These are phyloP conservation scores for Drosophila tripunctata DNA, from an alignment of 2,888 invertebrate genomes.

Conservation along the genomic window DNA sequence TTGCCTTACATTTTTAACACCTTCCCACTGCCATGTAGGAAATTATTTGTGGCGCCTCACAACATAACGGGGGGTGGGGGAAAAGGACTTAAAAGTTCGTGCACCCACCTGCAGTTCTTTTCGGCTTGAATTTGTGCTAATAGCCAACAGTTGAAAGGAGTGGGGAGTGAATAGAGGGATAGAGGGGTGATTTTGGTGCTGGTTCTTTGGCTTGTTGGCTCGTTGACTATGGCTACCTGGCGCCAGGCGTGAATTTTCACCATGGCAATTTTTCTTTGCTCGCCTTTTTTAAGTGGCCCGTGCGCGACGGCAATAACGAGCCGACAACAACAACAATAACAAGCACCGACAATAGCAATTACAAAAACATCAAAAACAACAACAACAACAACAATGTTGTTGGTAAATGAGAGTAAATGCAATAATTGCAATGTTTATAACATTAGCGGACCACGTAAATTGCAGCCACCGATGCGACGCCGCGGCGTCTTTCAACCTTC, in stretches of 20 bases:
- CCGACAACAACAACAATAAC: slow-evolving; percentile 33
- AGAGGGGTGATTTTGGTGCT: neutral
- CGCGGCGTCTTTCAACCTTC: slow-evolving; percentile 30
- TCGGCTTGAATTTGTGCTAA: slow-evolving; percentile 33
- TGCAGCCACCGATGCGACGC: slow-evolving; percentile 63
- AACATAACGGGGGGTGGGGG: neutral
- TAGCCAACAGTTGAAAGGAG: slow-evolving; percentile 39
- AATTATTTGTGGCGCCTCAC: slow-evolving; percentile 62
- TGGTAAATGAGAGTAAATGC: slow-evolving; percentile 80
- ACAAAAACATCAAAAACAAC: slow-evolving; percentile 26
- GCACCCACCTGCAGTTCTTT: neutral
- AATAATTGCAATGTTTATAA: slow-evolving; percentile 79
- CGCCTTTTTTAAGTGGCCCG: slow-evolving; percentile 69
- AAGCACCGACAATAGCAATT: slow-evolving; percentile 25
- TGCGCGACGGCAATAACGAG: slow-evolving; percentile 69
- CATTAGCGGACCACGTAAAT: slow-evolving; percentile 69
- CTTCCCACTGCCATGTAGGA: slow-evolving; percentile 60
- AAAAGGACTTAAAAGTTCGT: neutral
- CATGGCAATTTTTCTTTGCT: slow-evolving; percentile 62
- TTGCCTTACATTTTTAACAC: slow-evolving; percentile 64
- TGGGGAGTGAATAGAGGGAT: no score
- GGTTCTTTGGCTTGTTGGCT: neutral
- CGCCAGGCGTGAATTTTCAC: slow-evolving; percentile 75
- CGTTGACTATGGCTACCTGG: slow-evolving; percentile 52
- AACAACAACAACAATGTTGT: slow-evolving; percentile 30